Evolutionary conservation across 2,888 invertebrate species (phyloP).

Genomic region (Andrena bucephala): DNA sequence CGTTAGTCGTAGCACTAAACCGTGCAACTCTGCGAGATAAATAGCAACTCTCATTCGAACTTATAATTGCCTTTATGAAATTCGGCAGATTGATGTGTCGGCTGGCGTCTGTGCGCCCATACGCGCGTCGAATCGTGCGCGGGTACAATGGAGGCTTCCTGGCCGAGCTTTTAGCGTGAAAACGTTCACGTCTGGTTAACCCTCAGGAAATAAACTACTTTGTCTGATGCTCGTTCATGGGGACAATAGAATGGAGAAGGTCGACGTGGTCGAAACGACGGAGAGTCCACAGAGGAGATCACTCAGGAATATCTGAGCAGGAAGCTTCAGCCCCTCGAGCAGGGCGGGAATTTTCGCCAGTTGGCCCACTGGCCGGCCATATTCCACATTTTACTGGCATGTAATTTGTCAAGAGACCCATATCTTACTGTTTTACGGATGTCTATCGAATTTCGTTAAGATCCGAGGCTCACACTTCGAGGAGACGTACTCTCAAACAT

Average conservation of each 20-base stretch:
- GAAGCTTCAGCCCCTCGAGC: constrained; percentile 13
- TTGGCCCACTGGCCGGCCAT: not conserved
- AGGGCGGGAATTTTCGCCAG: not conserved
- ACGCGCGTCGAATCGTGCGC: constrained; percentile 3
- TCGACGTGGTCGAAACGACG: constrained; percentile 29
- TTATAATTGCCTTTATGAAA: constrained; percentile 34
- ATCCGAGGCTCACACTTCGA: too few species aligned
- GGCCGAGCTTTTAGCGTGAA: constrained; percentile 43
- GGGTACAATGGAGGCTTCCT: constrained; percentile 46
- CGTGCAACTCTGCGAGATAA: not conserved
- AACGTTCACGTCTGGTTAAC: constrained; percentile 36
- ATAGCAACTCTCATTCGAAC: constrained; percentile 11
- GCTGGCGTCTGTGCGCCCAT: constrained; percentile 7
- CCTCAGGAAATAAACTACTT: constrained; percentile 67
- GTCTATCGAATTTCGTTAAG: not conserved
- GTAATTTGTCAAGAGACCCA: not conserved
- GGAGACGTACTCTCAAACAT: too few species aligned
- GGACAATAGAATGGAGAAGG: constrained; percentile 45
- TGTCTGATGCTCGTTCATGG: constrained; percentile 55
- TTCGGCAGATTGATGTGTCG: constrained; percentile 4
- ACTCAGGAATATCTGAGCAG: constrained; percentile 9
- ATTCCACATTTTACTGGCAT: not conserved
- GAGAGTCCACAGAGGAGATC: constrained; percentile 13
- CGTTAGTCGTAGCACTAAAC: not conserved
- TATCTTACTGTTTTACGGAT: not conserved